Conservation (phyloP, 2,113 vertebrate genomes). For the Rhabdomys dilectus region DNA sequence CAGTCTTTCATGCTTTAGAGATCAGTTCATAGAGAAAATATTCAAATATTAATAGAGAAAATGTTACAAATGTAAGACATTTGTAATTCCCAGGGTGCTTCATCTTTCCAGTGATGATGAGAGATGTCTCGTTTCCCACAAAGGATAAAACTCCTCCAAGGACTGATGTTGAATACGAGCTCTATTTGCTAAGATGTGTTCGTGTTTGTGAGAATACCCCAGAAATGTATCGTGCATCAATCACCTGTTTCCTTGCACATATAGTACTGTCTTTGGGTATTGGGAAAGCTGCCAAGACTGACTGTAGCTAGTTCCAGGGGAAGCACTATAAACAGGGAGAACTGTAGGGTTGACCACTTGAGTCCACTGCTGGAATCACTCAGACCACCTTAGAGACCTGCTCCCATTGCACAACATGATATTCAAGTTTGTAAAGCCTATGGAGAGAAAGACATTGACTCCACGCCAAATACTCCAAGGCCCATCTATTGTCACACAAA, state of each 20-base stretch:
- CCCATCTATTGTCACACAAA: not conserved
- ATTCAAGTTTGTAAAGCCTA: not conserved
- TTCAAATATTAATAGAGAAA: too few species aligned
- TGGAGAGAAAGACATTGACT: not conserved
- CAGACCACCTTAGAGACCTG: not conserved
- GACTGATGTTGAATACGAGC: not conserved
- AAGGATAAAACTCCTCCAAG: slow-evolving; percentile 12
- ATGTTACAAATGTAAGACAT: not conserved
- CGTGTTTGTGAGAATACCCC: not conserved
- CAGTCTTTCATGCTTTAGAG: slow-evolving; percentile 31
- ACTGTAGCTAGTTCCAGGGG: not conserved
- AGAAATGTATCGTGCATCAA: not conserved
- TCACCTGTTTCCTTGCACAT: slow-evolving; percentile 33
- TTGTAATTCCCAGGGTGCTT: slow-evolving; percentile 52
- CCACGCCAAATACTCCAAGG: not conserved
- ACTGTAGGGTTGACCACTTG: not conserved
- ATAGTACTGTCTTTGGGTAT: not conserved
- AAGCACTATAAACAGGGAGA: not conserved
- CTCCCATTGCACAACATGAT: not conserved
- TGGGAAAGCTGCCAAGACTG: not conserved
- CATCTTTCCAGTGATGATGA: not conserved
- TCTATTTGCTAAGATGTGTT: slow-evolving; percentile 46
- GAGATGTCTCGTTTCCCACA: not conserved
- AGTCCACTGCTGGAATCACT: not conserved
- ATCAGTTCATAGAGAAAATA: slow-evolving; percentile 26